These are phyloP conservation scores for Pelusios castaneus DNA, from an alignment of 2,113 vertebrate genomes.

Conservation along the genomic window DNA sequence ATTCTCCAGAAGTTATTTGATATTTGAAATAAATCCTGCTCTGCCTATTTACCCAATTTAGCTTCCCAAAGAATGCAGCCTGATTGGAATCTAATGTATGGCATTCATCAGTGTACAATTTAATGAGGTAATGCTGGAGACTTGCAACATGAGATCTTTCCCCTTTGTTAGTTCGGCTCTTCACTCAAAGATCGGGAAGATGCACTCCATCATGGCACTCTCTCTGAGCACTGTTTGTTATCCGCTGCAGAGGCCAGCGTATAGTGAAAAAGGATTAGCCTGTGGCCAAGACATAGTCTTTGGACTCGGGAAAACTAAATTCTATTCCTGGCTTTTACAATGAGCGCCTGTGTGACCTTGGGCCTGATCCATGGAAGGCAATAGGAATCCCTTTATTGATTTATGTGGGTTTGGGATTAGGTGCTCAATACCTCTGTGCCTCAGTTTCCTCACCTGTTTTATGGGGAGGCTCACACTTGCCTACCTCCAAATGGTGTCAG, in stretches of 20 bases:
- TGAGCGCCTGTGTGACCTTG: not conserved
- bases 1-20: not conserved
- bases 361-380: not conserved
- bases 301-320: not conserved
- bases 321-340: not conserved
- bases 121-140: conserved; percentile 48
- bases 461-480: not conserved
- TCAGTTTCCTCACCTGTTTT: not conserved
- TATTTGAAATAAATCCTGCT: conserved; percentile 42
- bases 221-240: not conserved
- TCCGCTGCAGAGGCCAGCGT: not conserved
- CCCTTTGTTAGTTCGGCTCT: not conserved
- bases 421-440: not conserved
- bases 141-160: conserved; percentile 54
- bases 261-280: not conserved
- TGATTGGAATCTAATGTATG: conserved; percentile 78
- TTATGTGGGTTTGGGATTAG: not conserved
- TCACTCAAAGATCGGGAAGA: not conserved
- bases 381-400: not conserved
- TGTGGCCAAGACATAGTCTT: not conserved
- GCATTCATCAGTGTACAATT: conserved; percentile 76
- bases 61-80: conserved; percentile 62
- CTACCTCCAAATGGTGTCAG: not conserved
- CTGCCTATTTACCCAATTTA: conserved; percentile 61
- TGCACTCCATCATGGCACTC: not conserved